Conservation (phyloP, 2,797 vertebrate species). For the Passerculus sandwichensis region DNA sequence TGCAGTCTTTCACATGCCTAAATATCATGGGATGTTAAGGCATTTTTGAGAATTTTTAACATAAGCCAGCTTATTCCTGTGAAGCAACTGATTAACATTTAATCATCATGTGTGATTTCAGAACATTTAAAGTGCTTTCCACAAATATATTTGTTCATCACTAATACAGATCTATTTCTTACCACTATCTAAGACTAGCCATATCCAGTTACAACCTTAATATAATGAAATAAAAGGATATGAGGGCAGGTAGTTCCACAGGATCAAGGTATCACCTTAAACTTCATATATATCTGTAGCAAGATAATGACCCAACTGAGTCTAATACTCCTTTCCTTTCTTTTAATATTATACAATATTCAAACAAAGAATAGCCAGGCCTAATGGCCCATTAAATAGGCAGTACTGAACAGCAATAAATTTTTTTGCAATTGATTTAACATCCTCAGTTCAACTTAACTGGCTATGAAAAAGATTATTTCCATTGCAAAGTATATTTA, state of each 20-base stretch:
- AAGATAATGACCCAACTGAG: not conserved
- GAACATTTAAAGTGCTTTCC: not conserved
- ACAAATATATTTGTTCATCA: not conserved
- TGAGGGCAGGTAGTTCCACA: not conserved
- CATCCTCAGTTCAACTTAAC: constrained; percentile 68
- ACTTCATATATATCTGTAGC: not conserved
- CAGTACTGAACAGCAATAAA: constrained; percentile 71
- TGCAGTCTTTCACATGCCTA: not conserved
- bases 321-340: constrained; percentile 47
- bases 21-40: not conserved
- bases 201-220: not conserved
- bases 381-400: constrained; percentile 80
- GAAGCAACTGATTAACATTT: not conserved
- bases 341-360: constrained; percentile 59
- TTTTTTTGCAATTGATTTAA: constrained; percentile 78
- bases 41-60: not conserved
- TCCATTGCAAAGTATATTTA: not conserved
- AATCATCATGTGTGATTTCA: not conserved
- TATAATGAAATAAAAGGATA: not conserved
- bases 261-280: not conserved
- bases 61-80: not conserved
- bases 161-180: not conserved
- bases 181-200: not conserved
- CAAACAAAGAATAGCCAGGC: constrained; percentile 68
- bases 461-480: constrained; percentile 58